phyloP scores from a whole-genome alignment of 2,797 vertebrate species.

The Kryptopterus vitreolus region DNA sequence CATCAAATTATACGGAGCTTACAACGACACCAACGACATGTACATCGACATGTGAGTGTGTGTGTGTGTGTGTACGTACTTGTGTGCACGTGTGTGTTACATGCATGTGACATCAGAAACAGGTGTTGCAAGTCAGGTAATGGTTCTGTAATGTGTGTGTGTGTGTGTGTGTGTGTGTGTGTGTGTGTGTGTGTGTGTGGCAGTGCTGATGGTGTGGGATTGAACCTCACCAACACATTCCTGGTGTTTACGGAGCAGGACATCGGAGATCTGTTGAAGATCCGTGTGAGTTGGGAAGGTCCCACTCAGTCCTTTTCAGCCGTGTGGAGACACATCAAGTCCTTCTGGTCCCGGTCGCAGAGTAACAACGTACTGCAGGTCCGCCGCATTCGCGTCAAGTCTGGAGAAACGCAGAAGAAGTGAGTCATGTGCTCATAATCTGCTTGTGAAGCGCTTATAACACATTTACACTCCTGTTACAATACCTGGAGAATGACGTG shows the following conservation, averaged over 20 bases:
- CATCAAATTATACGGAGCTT: conserved; percentile 81
- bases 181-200: neutral
- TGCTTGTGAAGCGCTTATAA: neutral
- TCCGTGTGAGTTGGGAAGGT: conserved; percentile 86
- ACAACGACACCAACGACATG: conserved; percentile 75
- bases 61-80: no score
- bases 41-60: conserved; percentile 84
- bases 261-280: conserved; percentile 88
- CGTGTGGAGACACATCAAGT: conserved; percentile 79
- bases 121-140: no score
- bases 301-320: conserved; percentile 75
- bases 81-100: no score
- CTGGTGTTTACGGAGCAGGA: conserved; percentile 90
- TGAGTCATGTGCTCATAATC: conserved; percentile 63
- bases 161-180: neutral
- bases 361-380: conserved; percentile 75
- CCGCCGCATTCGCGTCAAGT: conserved; percentile 88
- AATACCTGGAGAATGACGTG: neutral
- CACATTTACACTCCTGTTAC: neutral
- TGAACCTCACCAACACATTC: conserved; percentile 93
- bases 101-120: no score
- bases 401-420: conserved; percentile 91
- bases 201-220: conserved; percentile 76
- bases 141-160: no score
- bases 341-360: conserved; percentile 60